phyloP scores from a whole-genome alignment of 2,888 invertebrate species.

The Operophtera brumata region DNA sequence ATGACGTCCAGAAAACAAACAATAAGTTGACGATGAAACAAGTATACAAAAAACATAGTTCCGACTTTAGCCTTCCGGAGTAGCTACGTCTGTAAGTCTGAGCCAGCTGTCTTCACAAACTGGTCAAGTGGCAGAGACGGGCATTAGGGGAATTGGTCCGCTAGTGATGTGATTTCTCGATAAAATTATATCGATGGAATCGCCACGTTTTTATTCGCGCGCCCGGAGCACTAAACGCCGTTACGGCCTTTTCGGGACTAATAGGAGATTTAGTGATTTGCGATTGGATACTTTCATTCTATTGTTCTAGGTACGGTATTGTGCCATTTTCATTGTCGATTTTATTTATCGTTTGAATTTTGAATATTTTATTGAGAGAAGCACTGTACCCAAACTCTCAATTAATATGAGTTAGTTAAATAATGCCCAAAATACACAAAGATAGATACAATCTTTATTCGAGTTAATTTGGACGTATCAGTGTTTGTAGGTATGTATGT shows the following conservation, averaged over 20 bases:
- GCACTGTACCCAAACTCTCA: background rate
- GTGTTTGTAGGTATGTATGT: too few species aligned
- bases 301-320: background rate
- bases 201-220: slow-evolving; percentile 24
- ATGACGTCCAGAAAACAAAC: too few species aligned
- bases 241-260: slow-evolving; percentile 20
- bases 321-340: background rate
- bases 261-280: slow-evolving; percentile 26
- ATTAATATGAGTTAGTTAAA: too few species aligned
- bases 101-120: slow-evolving; percentile 28
- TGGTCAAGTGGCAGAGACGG: slow-evolving; percentile 45
- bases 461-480: too few species aligned
- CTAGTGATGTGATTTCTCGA: slow-evolving; percentile 42
- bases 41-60: too few species aligned
- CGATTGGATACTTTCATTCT: slow-evolving; percentile 20
- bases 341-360: background rate
- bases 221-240: slow-evolving; percentile 12
- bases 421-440: too few species aligned
- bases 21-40: too few species aligned
- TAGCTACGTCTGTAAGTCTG: background rate
- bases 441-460: too few species aligned
- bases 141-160: slow-evolving; percentile 53
- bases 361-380: background rate
- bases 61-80: too few species aligned
- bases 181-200: slow-evolving; percentile 32